Conservation (phyloP, 2,888 invertebrate genomes). For the Lasioglossum vierecki region DNA sequence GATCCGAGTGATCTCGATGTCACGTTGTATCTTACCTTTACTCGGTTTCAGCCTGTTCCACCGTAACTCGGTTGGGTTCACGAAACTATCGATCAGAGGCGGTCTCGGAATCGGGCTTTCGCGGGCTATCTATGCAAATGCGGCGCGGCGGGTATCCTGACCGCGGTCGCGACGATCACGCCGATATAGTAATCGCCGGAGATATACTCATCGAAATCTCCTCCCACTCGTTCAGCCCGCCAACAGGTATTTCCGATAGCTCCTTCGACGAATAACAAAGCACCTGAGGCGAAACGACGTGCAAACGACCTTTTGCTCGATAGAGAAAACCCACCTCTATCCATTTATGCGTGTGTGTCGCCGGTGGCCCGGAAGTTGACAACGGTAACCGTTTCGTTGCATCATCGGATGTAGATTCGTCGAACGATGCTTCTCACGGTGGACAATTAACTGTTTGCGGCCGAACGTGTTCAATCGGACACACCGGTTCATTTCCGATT, state of each 20-base stretch:
- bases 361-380: slow-evolving; percentile 49
- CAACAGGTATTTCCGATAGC: slow-evolving; percentile 79
- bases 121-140: slow-evolving; percentile 61
- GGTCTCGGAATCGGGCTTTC: slow-evolving; percentile 35
- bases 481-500: slow-evolving; percentile 24
- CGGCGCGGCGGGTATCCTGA: slow-evolving; percentile 41
- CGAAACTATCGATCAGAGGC: slow-evolving; percentile 40
- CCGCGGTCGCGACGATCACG: slow-evolving; percentile 48
- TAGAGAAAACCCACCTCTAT: background rate
- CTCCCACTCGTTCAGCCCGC: slow-evolving; percentile 70
- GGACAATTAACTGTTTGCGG: slow-evolving; percentile 40
- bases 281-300: slow-evolving; percentile 31
- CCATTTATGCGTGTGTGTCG: background rate
- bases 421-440: slow-evolving; percentile 21
- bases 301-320: slow-evolving; percentile 41
- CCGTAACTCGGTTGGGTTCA: background rate
- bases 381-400: slow-evolving; percentile 50
- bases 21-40: slow-evolving; percentile 9
- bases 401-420: slow-evolving; percentile 38
- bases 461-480: background rate
- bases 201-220: slow-evolving; percentile 50
- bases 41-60: background rate
- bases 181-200: slow-evolving; percentile 9
- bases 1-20: background rate
- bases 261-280: slow-evolving; percentile 56